phyloP scores from a whole-genome alignment of 2,113 vertebrate genomes.

The Athene noctua region DNA sequence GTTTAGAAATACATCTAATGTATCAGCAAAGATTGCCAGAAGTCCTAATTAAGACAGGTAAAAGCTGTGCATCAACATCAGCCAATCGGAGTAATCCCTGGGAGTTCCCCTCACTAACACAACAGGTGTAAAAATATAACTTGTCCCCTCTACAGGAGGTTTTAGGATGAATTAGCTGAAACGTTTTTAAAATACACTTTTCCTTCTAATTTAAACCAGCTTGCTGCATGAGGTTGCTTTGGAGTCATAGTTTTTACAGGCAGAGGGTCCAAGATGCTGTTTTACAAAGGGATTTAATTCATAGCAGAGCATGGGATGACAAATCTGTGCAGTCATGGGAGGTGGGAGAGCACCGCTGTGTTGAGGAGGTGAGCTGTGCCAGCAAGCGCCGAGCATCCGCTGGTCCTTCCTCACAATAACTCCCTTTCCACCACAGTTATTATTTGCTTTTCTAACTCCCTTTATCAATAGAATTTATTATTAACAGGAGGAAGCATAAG shows the following conservation, averaged over 20 bases:
- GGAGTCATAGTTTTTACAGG: neutral
- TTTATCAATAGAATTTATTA: no score
- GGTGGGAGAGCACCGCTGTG: neutral
- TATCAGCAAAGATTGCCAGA: neutral
- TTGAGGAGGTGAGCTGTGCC: neutral
- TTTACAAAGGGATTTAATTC: neutral
- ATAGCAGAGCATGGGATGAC: neutral
- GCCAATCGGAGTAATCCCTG: neutral
- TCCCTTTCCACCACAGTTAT: neutral
- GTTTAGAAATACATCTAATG: neutral
- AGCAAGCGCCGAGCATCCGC: neutral
- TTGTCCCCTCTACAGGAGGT: neutral
- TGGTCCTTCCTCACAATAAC: neutral
- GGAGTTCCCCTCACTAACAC: neutral
- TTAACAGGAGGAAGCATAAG: neutral
- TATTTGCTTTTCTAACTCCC: no score
- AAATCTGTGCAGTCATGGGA: fast-evolving
- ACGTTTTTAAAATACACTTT: slow-evolving; percentile 22
- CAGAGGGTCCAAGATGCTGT: neutral
- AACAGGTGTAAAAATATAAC: neutral
- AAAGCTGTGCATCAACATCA: neutral
- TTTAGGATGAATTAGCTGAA: neutral
- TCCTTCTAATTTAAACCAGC: slow-evolving; percentile 24
- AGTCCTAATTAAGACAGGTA: neutral
- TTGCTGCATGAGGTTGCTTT: neutral